Conservation (phyloP, 2,888 invertebrate genomes). For the Marronus borbonicus region DNA sequence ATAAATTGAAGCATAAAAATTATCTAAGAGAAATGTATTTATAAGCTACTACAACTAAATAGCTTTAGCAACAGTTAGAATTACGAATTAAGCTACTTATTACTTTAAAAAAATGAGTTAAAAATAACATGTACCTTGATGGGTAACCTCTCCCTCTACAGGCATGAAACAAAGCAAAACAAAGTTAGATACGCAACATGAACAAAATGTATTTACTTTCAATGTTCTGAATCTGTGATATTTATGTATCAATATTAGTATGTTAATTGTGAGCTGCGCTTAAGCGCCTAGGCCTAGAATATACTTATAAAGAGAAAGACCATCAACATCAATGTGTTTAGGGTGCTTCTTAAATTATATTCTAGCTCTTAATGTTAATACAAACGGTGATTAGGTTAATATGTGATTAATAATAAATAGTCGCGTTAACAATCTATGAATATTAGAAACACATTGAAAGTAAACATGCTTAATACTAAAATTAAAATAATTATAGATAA, state of each 20-base stretch:
- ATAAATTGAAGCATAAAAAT: no score
- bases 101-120: conserved; percentile 46
- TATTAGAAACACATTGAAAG: conserved; percentile 35
- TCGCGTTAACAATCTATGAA: neutral
- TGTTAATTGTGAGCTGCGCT: neutral
- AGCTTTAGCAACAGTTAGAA: conserved; percentile 9
- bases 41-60: neutral
- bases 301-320: neutral
- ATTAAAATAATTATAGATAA: neutral
- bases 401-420: neutral
- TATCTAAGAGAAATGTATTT: no score
- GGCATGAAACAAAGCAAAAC: conserved; percentile 65
- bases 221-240: conserved; percentile 15
- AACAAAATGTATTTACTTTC: conserved; percentile 25
- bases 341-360: neutral
- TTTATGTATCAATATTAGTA: conserved; percentile 4
- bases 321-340: no score
- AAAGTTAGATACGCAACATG: conserved; percentile 49
- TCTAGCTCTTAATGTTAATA: neutral
- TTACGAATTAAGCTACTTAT: conserved; percentile 25
- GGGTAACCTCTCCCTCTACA: conserved; percentile 77
- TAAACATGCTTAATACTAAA: conserved; percentile 29
- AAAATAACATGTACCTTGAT: conserved; percentile 74
- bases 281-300: neutral
- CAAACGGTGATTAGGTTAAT: neutral